phyloP scores from a whole-genome alignment of 2,113 vertebrate genomes.

The Carollia perspicillata region DNA sequence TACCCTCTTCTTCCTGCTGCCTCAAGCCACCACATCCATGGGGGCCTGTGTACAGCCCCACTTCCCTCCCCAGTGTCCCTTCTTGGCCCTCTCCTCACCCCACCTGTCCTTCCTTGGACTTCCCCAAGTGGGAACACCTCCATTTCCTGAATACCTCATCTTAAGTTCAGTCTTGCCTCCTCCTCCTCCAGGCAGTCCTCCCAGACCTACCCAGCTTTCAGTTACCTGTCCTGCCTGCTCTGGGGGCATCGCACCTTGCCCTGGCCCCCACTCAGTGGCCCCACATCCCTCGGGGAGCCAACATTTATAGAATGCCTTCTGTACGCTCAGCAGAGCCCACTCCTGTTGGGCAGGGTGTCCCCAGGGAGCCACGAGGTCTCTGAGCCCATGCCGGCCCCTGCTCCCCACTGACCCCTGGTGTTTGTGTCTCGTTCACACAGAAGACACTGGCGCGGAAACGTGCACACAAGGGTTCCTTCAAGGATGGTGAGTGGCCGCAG shows the following conservation, averaged over 20 bases:
- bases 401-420: accelerated
- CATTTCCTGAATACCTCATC: neutral
- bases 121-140: accelerated
- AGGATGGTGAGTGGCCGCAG: constrained; percentile 87
- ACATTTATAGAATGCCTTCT: neutral
- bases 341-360: accelerated
- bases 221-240: neutral
- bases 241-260: accelerated
- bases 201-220: neutral
- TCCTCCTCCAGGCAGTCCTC: neutral
- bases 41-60: neutral
- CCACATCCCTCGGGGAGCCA: accelerated
- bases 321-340: accelerated
- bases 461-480: constrained; percentile 92
- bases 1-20: neutral
- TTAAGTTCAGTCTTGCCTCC: accelerated
- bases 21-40: accelerated
- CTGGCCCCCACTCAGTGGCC: neutral
- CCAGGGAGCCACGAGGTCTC: accelerated
- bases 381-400: accelerated
- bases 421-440: constrained; percentile 76
- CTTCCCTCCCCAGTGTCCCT: accelerated
- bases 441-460: constrained; percentile 87
- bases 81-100: accelerated
- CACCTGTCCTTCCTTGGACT: neutral